Conservation (phyloP, 2,113 vertebrate genomes). For the Acanthochromis polyacanthus region DNA sequence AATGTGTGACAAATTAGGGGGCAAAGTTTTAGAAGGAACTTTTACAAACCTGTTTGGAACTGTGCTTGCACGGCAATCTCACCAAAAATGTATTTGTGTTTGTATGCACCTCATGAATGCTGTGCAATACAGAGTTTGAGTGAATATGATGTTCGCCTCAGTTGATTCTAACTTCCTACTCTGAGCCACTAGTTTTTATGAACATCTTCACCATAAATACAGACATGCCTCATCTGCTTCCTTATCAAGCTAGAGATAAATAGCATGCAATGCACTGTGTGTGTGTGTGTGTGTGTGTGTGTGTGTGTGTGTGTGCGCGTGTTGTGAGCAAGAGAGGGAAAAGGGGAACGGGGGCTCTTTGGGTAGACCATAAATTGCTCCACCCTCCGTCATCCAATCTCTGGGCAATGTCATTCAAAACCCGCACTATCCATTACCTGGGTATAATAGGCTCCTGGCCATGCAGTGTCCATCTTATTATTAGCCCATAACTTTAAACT, state of each 20-base stretch:
- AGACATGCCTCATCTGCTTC: slow-evolving; percentile 79
- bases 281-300: slow-evolving; percentile 7
- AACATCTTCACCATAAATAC: slow-evolving; percentile 81
- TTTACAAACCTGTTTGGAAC: no score
- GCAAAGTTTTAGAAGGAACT: no score
- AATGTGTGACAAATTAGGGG: no score
- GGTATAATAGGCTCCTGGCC: slow-evolving; percentile 84
- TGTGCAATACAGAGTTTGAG: slow-evolving; percentile 19
- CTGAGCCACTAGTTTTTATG: slow-evolving; percentile 78
- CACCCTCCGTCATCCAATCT: slow-evolving; percentile 85
- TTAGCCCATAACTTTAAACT: slow-evolving; percentile 86
- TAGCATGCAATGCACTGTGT: slow-evolving; percentile 57
- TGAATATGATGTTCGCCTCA: slow-evolving; percentile 8
- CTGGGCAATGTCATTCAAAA: slow-evolving; percentile 87
- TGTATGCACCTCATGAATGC: not conserved
- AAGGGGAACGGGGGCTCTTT: slow-evolving; percentile 51
- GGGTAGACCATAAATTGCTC: slow-evolving; percentile 83
- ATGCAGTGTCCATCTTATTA: slow-evolving; percentile 86
- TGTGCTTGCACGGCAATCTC: no score
- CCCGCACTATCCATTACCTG: slow-evolving; percentile 83
- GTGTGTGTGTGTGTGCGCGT: not conserved
- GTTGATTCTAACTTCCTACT: slow-evolving; percentile 57
- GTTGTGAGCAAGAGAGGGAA: not conserved
- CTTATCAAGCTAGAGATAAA: slow-evolving; percentile 83
- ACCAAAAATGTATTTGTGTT: not conserved